Evolutionary conservation across 1,140 invertebrate genomes (phyloP), one percentile per base, ranked within the genome.

Genomic region (Drosophila santomea): DNA sequence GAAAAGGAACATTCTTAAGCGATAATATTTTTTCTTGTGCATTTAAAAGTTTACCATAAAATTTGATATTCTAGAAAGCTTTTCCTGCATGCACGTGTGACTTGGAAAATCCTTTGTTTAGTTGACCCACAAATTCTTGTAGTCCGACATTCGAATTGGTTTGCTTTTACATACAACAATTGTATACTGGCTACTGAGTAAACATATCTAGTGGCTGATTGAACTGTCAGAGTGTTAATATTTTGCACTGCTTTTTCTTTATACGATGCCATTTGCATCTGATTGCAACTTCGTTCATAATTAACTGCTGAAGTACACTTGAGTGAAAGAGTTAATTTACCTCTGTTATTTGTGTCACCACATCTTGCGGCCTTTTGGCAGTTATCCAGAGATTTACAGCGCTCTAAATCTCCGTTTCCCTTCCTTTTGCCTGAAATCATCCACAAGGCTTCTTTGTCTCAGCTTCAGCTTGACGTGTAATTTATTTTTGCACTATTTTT

Each of bases 401-500:
- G 20, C 66, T 25, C 68, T 71, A 71, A 71, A 71, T 71, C 68
- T 71, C n/a, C 10, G 61, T 10, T 44, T 59, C 12, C 10, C 14
- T 17, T 35, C n/a, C 36, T 35, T 23, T 28, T 8, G 23, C 15
- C 41, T 28, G 1, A 23, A 35, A 12, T 25, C 20, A 36, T 63
- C 5, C n/a, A 41, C 55, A 2, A 39, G 7, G 12, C 23, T 59
- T 47, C 35, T 39, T 28, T 48, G 23, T 32, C 23, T 66, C 2
- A 1, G 14, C 11, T 32, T 50, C 39, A 38, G 15, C 68, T 32
- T 72, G 68, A 72, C 68, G 68, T 71, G 68, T 71, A 72, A 72
- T 72, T 72, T 72, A 72, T 72, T 72, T 69, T 72, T 50, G 68
- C 52, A 50, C 68, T 71, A 72, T 72, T 72, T 72, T 72, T 72